phyloP scores from a whole-genome alignment of 1,140 invertebrate genomes.

The Wasmannia auropunctata region DNA sequence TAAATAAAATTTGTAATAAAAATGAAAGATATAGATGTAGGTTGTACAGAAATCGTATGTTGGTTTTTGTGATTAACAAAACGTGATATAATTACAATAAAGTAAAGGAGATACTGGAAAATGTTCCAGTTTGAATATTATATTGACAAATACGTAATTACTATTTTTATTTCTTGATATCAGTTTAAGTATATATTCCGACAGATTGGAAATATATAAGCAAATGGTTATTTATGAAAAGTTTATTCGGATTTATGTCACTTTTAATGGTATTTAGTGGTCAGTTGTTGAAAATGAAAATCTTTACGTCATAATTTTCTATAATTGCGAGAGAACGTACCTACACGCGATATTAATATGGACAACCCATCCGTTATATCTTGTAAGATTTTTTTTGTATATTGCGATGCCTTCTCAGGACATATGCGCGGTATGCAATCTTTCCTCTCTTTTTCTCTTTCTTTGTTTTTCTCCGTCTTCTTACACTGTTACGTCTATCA shows the following conservation, averaged over 20 bases:
- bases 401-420: background rate
- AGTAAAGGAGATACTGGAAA: background rate
- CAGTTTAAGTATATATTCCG: background rate
- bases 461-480: background rate
- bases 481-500: conserved; percentile 45
- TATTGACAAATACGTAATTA: background rate
- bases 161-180: background rate
- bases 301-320: background rate
- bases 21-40: too few relatives aligned
- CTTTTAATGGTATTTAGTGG: background rate
- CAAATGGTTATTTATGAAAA: background rate
- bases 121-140: background rate
- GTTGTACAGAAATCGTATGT: background rate
- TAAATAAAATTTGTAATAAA: background rate
- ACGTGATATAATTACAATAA: background rate
- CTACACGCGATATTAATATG: background rate
- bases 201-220: background rate
- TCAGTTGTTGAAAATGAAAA: background rate
- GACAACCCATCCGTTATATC: background rate
- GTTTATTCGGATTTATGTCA: background rate
- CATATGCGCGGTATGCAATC: background rate
- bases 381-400: background rate
- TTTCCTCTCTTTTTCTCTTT: background rate
- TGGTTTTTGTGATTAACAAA: background rate
- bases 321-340: background rate